Base-by-base conservation (phyloP, 2,797 vertebrate species). In the Dallia pectoralis region DNA sequence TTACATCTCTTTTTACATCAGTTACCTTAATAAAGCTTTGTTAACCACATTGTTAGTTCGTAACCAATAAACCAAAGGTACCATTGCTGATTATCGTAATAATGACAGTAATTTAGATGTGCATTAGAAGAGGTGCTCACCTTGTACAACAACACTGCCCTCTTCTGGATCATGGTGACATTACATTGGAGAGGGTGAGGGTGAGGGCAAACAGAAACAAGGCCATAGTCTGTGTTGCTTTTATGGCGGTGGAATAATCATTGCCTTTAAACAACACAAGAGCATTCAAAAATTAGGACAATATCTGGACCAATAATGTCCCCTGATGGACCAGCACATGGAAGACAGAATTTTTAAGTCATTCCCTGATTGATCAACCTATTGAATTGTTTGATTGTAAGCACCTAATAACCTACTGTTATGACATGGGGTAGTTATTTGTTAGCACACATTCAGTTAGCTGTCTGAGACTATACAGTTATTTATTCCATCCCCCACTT, bases 271-370 rank as follows among this genome's bases (percentile, higher is more conserved):
- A n/a, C n/a, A n/a, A 67, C 15, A 53, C 69, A 69, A 14, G 40
- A 36, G 65, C 7, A 63, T 40, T 47, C 64, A 29, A 4, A 65
- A 36, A 76, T 0, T 1, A 56, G 22, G 2, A 56, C 53, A 1
- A 29, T 0, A 1, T 81, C 74, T 0, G 81, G 76, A 15, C 64
- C 64, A 0, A 8, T 86, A 81, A 14, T 48, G 5, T 64, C 86
- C 70, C 18, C 83, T 19, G 4, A 19, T 64, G 75, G 67, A 14
- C 86, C 85, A 74, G 82, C 87, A 5, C 32, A 29, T 16, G 15
- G 59, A 25, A 62, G 59, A 62, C 25, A 62, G 29, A 16, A 86
- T 36, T 3, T 36, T 4, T 40, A 40, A 40, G 36, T 40, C 36
- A 4, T 40, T 2, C 36, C 36, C 36, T 40, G 36, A 40, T 40